Conservation (phyloP, 2,113 vertebrate species). For the Siphamia tubifer region DNA sequence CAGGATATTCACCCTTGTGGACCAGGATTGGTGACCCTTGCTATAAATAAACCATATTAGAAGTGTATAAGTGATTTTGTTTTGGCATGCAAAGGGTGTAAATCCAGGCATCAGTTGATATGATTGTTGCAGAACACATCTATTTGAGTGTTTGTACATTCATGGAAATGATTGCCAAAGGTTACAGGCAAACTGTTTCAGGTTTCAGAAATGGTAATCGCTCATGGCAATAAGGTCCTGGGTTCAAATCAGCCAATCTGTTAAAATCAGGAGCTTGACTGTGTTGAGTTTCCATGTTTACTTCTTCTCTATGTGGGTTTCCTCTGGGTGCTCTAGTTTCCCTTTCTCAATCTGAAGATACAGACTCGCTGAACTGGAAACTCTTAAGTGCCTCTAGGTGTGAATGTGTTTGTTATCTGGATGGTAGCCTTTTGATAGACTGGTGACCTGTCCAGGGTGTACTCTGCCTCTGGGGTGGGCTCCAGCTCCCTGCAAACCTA, state of each 20-base stretch:
- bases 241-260: constrained; percentile 3
- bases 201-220: too few relatives aligned
- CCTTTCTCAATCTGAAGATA: constrained; percentile 29
- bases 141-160: neutral
- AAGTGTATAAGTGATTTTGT: neutral
- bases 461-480: constrained; percentile 9
- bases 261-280: neutral
- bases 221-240: neutral
- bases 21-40: too few relatives aligned
- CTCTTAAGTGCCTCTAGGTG: constrained; percentile 39
- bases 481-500: neutral
- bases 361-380: constrained; percentile 49
- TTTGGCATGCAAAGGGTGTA: neutral
- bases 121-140: too few relatives aligned
- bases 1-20: too few relatives aligned
- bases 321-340: constrained; percentile 34
- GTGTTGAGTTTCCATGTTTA: neutral
- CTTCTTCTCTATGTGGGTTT: constrained; percentile 10
- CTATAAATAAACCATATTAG: too few relatives aligned
- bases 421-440: constrained; percentile 29
- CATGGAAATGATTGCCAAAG: neutral
- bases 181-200: too few relatives aligned
- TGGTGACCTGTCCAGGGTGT: constrained; percentile 7
- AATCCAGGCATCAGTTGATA: too few relatives aligned
- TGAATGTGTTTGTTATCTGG: constrained; percentile 37